Conservation (phyloP, 1,140 invertebrate genomes). For the Antheraea pernyi region DNA sequence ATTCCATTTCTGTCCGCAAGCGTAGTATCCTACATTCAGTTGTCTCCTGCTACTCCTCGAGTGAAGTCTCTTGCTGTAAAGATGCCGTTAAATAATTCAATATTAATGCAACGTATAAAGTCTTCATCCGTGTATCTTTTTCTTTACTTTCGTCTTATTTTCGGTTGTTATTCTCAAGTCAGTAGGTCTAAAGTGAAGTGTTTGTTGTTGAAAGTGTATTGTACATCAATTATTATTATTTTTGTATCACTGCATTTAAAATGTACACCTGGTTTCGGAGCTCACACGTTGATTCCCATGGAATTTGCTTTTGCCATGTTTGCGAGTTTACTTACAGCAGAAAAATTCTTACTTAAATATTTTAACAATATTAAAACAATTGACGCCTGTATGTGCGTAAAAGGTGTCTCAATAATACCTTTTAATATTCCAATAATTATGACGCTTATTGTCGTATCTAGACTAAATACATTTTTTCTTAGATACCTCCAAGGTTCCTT, state of each 20-base stretch:
- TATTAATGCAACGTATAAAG: too few species aligned
- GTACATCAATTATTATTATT: background rate
- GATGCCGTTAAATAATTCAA: too few species aligned
- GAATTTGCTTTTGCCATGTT: background rate
- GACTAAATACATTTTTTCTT: too few species aligned
- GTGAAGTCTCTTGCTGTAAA: too few species aligned
- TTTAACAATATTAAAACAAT: background rate
- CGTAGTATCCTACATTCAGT: too few species aligned
- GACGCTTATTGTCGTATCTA: background rate
- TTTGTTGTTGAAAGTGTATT: constrained; percentile 1
- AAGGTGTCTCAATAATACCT: background rate
- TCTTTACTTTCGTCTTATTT: constrained; percentile 1
- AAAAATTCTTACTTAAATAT: constrained; percentile 6
- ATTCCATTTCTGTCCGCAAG: too few species aligned
- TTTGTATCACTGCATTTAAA: background rate
- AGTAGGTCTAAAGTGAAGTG: background rate
- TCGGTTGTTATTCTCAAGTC: background rate
- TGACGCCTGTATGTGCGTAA: constrained; percentile 1
- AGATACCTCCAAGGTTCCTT: too few species aligned
- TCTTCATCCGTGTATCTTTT: too few species aligned
- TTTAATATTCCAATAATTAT: background rate
- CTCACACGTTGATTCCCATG: too few species aligned
- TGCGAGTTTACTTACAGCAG: background rate
- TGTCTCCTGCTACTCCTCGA: too few species aligned
- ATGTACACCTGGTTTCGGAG: too few species aligned